Evolutionary conservation across 2,888 invertebrate genomes (phyloP).

Genomic region (Cryptocheilus praepositus): DNA sequence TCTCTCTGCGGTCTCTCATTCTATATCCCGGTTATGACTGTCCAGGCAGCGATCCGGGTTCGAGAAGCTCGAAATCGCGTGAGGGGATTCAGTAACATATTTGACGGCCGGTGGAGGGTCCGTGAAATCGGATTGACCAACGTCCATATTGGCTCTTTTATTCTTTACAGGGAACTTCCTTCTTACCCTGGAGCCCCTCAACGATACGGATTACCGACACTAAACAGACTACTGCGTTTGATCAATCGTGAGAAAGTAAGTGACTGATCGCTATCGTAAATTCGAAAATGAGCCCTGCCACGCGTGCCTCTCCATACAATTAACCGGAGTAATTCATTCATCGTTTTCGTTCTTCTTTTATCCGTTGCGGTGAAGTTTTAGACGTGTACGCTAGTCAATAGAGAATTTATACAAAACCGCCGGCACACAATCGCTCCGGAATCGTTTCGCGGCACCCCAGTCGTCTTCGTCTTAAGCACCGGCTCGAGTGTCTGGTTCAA

Average conservation of each 20-base stretch:
- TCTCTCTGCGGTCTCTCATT: background rate
- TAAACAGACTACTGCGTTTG: constrained; percentile 36
- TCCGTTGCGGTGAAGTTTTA: no score
- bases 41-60: no score
- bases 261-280: background rate
- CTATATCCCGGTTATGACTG: background rate
- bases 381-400: constrained; percentile 11
- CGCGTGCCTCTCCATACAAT: no score
- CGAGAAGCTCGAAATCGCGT: constrained; percentile 52
- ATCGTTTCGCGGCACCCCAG: constrained; percentile 16
- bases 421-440: background rate
- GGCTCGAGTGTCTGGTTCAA: constrained; percentile 42
- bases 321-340: no score
- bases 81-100: constrained; percentile 69
- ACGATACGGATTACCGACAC: constrained; percentile 43
- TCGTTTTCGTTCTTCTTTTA: no score
- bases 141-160: constrained; percentile 66
- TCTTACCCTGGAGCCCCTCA: constrained; percentile 29
- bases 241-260: constrained; percentile 25
- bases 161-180: constrained; percentile 32
- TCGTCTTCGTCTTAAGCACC: constrained; percentile 41
- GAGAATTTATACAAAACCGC: constrained; percentile 8
- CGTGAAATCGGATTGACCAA: constrained; percentile 72
- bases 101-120: constrained; percentile 64
- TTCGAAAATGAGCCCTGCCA: constrained; percentile 6